Base-by-base conservation (phyloP, 2,113 vertebrate genomes). In the Epinephelus moara region DNA sequence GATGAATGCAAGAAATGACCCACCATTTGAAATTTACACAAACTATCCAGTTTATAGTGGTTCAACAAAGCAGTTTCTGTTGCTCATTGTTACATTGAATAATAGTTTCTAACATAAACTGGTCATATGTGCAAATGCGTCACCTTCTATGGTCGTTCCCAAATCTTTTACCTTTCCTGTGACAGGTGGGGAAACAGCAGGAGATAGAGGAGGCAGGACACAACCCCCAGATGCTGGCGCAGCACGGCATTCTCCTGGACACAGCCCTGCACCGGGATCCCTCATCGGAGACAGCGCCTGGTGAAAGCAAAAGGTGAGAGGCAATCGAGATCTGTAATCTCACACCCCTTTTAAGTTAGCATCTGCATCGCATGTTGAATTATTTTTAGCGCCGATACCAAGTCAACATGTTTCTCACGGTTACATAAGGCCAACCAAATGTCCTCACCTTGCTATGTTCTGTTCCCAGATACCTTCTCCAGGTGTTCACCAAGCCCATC, bases 401-500 rank as follows among this genome's bases (percentile, higher is more conserved):
- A 30, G 25, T 50, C 66, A 30, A 30, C 25, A 27, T 37, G 14
- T 53, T 63, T 18, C 4, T 23, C 21, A 53, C 19, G 18, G 45
- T 37, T 25, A 37, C 14, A 1, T 18, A 14, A 50, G 7, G 21
- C 15, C 12, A 49, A 30, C 9, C 6, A 33, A 4, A 13, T 23
- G 10, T 75, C 55, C 63, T 30, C 25, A 23, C 52, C n/a, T 33
- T 50, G 4, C 53, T 33, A 2, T 59, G 1, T 0, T 52, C 2
- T 75, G 4, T 59, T 79, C 78, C 40, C 72, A 96, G 94, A 56
- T 95, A 96, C 84, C 92, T 99, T 56, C 96, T 99, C 80, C 98
- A 99, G 92, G 95, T 99, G 67, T 99, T 99, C 79, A 97, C 97
- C 37, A 97, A 96, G 84, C 97, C 97, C 69, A 88, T 99, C 75